Evolutionary conservation across 92 coral and sea anemone species (phyloP), one percentile per base, ranked within the genome.

Genomic region (Galaxea fascicularis): DNA sequence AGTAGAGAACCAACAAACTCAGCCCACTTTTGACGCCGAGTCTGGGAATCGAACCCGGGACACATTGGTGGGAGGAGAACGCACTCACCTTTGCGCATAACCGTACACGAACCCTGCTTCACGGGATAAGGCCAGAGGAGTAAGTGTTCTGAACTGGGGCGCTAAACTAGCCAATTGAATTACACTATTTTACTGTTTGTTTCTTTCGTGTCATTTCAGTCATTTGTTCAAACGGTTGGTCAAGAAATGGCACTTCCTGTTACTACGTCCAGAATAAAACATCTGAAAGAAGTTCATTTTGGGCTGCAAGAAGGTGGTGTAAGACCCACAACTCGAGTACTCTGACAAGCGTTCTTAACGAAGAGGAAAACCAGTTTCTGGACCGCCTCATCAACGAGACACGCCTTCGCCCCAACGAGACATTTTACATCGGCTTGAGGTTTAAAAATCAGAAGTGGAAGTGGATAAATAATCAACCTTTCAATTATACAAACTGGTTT

Each of bases 401-500:
- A 66, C 56, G 35, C 15, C 73, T 65, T 27, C 65, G 35, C 14
- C 65, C 45, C 10, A 67, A 67, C 15, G 75, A 66, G 56, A 49
- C 84, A 4, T 66, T 79, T 52, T 79, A 49, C 75, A 68, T 79
- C 5, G 84, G 75, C 24, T 52, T 79, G 27, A 20, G 35, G 29
- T 51, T 8, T 3, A 52, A 20, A 6, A 53, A 17, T 22, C n/a
- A 54, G 0, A 22, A 10, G 15, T 65, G 45, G n/a, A 9, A 1
- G 14, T 79, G 84, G 84, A 31, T 47, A 14, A 27, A 66, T 20
- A 14, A 52, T 1, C 15, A 51, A 26, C 75, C 35, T 6, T 79
- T 65, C 13, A 66, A 79, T 51, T 66, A 79, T 65, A 79, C 84
- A 7, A 79, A 79, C 75, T 79, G 84, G 84, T 79, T 51, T 25